Percentiles rank a stretch among this genome's conserved stretches.
These are phyloP conservation scores for Megaceryle torquata DNA, from an alignment of 2,113 vertebrate species.

Conservation along the genomic window DNA sequence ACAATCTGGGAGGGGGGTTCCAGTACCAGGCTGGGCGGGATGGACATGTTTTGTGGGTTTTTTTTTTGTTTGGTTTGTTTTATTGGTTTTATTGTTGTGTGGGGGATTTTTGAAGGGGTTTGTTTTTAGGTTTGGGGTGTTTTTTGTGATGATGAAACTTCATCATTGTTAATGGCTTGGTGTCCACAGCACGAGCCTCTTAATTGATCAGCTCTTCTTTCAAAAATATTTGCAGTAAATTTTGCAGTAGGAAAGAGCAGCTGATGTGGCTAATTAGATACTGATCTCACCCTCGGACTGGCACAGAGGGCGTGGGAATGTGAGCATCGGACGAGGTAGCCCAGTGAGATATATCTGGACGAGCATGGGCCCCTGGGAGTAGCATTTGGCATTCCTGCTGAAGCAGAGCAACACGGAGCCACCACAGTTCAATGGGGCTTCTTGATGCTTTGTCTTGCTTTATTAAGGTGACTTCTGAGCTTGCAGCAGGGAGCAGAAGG, in stretches of 20 bases:
- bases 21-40: neutral
- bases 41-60: fast-evolving
- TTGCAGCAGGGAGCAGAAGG: neutral
- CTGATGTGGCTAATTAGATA: neutral
- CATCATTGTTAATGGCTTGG: neutral
- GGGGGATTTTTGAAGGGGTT: fast-evolving
- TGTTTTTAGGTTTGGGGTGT: neutral
- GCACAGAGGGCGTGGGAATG: constrained; percentile 13
- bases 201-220: neutral
- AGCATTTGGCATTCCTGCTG: neutral
- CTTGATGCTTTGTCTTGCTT: neutral
- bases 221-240: neutral
- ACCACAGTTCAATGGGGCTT: fast-evolving
- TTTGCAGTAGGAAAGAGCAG: neutral
- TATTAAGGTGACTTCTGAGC: neutral
- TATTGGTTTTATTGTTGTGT: neutral
- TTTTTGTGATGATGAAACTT: neutral
- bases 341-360: neutral
- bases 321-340: neutral
- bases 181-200: neutral
- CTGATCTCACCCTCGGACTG: neutral
- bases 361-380: neutral
- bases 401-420: neutral
- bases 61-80: neutral
- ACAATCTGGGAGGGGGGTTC: neutral